A percentile compares a stretch with the other conserved stretches of the same genome.
Evolutionary conservation across 1,140 invertebrate genomes (phyloP).

Genomic region (Lepidotrigona ventralis): DNA sequence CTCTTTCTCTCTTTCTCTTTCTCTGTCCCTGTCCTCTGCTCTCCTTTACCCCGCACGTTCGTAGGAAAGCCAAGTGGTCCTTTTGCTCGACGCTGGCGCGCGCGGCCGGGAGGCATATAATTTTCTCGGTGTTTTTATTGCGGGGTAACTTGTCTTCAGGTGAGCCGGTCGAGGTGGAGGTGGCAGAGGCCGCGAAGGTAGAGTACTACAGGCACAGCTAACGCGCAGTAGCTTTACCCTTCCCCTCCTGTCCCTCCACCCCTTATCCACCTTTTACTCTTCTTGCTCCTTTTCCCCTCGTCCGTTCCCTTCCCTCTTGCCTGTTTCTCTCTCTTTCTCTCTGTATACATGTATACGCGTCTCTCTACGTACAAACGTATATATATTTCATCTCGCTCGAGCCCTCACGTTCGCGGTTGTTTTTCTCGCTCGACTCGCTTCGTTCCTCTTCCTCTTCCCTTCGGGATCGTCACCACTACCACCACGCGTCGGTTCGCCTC

Average conservation of each 20-base stretch:
- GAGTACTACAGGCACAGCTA: constrained; percentile 78
- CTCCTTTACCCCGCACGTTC: constrained; percentile 68
- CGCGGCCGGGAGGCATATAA: constrained; percentile 78
- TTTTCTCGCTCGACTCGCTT: constrained; percentile 22
- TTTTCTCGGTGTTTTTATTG: constrained; percentile 80
- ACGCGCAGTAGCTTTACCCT: constrained; percentile 77
- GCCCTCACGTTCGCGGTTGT: constrained; percentile 20
- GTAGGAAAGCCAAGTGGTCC: constrained; percentile 75
- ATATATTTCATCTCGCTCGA: constrained; percentile 33
- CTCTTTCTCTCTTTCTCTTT: constrained; percentile 4
- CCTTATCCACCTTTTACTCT: constrained; percentile 35
- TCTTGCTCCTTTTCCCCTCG: constrained; percentile 32
- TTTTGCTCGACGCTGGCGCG: constrained; percentile 68
- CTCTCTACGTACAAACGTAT: neutral
- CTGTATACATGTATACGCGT: neutral
- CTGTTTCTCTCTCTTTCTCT: constrained; percentile 9
- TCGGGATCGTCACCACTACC: neutral
- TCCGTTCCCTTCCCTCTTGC: constrained; percentile 3
- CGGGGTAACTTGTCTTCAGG: constrained; percentile 80
- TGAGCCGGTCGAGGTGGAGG: constrained; percentile 77
- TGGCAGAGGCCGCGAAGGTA: constrained; percentile 69
- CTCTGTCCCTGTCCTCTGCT: constrained; percentile 60
- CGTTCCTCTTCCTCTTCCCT: constrained; percentile 28
- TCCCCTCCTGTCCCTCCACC: constrained; percentile 46
- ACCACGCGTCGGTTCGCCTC: constrained; percentile 12